A percentile compares a stretch with the other conserved stretches of the same genome.
Evolutionary conservation across 2,888 invertebrate species (phyloP).

Genomic region (Norana najaformis): DNA sequence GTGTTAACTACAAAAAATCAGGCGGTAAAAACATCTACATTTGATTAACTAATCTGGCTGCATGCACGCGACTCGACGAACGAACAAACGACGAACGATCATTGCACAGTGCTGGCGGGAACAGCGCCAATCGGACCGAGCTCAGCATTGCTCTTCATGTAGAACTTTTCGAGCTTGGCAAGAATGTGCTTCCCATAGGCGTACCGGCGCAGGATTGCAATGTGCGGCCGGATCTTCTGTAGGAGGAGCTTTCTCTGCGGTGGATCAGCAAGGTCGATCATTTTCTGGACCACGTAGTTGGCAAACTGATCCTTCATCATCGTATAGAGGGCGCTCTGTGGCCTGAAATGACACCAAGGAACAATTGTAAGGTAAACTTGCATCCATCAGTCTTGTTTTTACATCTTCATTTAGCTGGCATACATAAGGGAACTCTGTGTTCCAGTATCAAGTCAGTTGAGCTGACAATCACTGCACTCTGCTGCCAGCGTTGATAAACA

Average conservation of each 20-base stretch:
- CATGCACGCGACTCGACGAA: not conserved
- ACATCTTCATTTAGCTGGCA: too few species aligned
- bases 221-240: constrained; percentile 94
- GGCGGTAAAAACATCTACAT: constrained; percentile 20
- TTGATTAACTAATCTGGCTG: constrained; percentile 19
- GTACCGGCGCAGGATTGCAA: constrained; percentile 82
- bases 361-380: not conserved
- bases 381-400: too few species aligned
- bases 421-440: too few species aligned
- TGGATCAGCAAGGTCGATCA: constrained; percentile 99
- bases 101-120: constrained; percentile 42
- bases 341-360: constrained; percentile 44
- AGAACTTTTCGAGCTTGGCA: constrained; percentile 92
- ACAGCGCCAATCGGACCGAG: constrained; percentile 79
- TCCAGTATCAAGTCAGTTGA: too few species aligned
- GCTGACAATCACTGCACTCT: too few species aligned
- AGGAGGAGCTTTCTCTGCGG: constrained; percentile 95
- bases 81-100: not conserved
- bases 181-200: constrained; percentile 99
- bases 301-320: constrained; percentile 99
- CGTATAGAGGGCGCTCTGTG: constrained; percentile 62
- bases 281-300: constrained; percentile 99
- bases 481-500: too few species aligned
- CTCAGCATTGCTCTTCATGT: constrained; percentile 64
- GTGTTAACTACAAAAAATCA: not conserved